phyloP scores from a whole-genome alignment of 2,888 invertebrate species.

The Archips crataeganus region DNA sequence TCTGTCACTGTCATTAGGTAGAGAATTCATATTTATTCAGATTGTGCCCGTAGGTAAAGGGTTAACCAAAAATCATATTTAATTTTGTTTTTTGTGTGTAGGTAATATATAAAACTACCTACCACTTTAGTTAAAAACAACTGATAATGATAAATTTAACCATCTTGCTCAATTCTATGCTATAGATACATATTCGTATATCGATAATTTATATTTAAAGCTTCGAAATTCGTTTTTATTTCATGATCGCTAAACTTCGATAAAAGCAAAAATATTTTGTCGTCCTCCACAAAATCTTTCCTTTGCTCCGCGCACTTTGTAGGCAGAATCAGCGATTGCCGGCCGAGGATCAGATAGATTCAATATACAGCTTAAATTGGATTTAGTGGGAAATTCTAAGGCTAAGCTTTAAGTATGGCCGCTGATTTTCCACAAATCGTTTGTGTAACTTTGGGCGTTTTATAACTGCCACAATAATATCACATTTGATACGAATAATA shows the following conservation, averaged over 20 bases:
- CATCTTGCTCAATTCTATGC: no score
- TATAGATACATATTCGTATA: no score
- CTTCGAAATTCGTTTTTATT: not conserved
- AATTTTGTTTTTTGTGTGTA: no score
- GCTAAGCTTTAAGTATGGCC: not conserved
- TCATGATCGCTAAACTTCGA: conserved; percentile 9
- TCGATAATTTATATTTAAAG: not conserved
- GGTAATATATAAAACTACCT: no score
- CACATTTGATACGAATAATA: no score
- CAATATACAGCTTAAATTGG: conserved; percentile 38
- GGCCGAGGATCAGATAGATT: conserved; percentile 24
- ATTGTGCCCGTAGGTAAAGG: no score
- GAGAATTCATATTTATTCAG: no score
- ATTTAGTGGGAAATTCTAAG: conserved; percentile 28
- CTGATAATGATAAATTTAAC: no score
- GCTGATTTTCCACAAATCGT: not conserved
- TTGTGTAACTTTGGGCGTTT: conserved; percentile 1
- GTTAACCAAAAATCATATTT: no score
- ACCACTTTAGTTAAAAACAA: no score
- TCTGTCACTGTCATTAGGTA: no score
- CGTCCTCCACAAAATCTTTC: conserved; percentile 38
- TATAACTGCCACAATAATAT: not conserved
- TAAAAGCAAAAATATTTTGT: conserved; percentile 39
- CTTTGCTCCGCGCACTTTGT: conserved; percentile 42
- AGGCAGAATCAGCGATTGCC: conserved; percentile 44